These are phyloP conservation scores for Andrena haemorrhoa DNA, from an alignment of 2,888 invertebrate genomes.

Conservation along the genomic window DNA sequence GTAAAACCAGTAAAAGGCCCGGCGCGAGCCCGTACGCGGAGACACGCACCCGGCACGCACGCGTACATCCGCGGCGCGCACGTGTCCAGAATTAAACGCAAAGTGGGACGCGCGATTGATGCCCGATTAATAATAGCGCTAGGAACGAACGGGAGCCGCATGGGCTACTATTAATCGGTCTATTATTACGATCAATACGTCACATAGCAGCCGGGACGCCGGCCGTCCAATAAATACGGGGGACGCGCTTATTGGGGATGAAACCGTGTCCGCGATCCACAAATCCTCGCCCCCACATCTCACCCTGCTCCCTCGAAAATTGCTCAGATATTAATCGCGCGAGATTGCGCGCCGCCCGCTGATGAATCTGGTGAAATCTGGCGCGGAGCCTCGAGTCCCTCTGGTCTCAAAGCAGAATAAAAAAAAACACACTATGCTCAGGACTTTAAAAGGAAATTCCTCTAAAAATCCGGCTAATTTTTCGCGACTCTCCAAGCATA, in stretches of 20 bases:
- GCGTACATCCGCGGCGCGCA: constrained; percentile 1
- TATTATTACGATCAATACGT: constrained; percentile 58
- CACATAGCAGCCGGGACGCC: constrained; percentile 9
- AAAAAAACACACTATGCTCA: too few species aligned
- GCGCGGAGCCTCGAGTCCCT: neutral
- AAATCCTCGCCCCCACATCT: neutral
- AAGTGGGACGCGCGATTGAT: constrained; percentile 68
- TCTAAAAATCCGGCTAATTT: too few species aligned
- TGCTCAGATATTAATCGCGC: constrained; percentile 1
- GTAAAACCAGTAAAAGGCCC: neutral
- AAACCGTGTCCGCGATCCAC: constrained; percentile 1
- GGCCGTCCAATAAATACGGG: constrained; percentile 40
- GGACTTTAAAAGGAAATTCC: too few species aligned
- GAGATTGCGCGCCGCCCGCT: neutral
- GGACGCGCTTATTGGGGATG: constrained; percentile 14
- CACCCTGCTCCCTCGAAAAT: constrained; percentile 1
- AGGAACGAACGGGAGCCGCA: constrained; percentile 44
- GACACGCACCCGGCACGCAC: neutral
- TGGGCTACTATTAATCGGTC: constrained; percentile 55
- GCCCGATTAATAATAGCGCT: constrained; percentile 66
- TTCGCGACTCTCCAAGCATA: too few species aligned
- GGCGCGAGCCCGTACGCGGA: neutral
- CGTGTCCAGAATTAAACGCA: constrained; percentile 53
- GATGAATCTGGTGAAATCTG: neutral
- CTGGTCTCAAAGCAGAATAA: too few species aligned